Percentiles rank a stretch among this genome's conserved stretches.
Conservation (phyloP, 2,888 invertebrate genomes). For the Melinaea marsaeus region DNA sequence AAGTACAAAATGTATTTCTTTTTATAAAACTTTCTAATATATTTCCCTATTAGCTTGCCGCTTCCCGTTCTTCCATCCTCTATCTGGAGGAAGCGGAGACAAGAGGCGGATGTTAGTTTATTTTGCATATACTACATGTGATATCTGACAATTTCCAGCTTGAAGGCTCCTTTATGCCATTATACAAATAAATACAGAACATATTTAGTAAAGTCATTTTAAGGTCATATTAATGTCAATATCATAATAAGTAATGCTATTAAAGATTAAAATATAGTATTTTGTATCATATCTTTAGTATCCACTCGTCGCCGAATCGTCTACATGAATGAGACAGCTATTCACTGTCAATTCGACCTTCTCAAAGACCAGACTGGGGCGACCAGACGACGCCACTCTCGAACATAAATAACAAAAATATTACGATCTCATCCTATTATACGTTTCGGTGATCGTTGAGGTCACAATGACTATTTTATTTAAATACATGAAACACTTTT, state of each 20-base stretch:
- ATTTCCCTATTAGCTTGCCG: background rate
- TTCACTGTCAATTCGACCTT: conserved; percentile 20
- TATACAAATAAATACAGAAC: too few species aligned
- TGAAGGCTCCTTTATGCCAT: too few species aligned
- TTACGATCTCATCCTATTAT: conserved; percentile 10
- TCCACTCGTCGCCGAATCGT: conserved; percentile 18
- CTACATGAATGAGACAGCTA: conserved; percentile 7
- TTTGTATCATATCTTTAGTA: background rate
- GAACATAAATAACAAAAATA: conserved; percentile 22
- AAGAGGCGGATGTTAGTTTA: conserved; percentile 38
- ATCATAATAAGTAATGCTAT: too few species aligned
- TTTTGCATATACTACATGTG: conserved; percentile 11
- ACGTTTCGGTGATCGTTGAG: background rate
- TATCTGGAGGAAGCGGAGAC: conserved; percentile 45
- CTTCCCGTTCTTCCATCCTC: conserved; percentile 19
- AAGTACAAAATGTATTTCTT: too few species aligned
- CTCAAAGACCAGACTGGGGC: conserved; percentile 26
- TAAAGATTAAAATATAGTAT: background rate
- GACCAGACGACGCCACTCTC: conserved; percentile 33
- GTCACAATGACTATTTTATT: background rate
- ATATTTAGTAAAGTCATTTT: too few species aligned
- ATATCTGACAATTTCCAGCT: background rate
- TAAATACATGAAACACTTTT: background rate
- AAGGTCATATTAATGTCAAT: too few species aligned
- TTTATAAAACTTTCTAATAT: background rate